A percentile compares a stretch with the other conserved stretches of the same genome.
These are phyloP conservation scores for Brevimyrus niger DNA, from an alignment of 2,113 vertebrate species.

Conservation along the genomic window DNA sequence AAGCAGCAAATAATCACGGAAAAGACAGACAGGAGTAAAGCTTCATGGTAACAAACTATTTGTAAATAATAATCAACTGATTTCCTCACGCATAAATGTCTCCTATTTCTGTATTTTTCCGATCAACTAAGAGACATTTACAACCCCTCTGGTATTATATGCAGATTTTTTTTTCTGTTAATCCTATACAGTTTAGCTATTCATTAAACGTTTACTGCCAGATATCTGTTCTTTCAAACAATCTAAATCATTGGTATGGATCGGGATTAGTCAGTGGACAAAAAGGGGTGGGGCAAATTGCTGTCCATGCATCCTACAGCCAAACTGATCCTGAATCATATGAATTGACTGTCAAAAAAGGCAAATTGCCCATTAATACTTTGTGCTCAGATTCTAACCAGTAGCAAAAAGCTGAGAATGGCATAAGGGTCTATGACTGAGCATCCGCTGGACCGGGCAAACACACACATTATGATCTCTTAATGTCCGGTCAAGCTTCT, in stretches of 20 bases:
- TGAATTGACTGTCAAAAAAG: not conserved
- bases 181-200: not conserved
- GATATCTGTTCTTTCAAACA: not conserved
- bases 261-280: not conserved
- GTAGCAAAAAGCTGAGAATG: not conserved
- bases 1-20: not conserved
- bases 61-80: not conserved
- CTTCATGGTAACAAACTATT: not conserved
- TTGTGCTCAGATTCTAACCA: slow-evolving; percentile 2
- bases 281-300: not conserved
- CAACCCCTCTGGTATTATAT: not conserved
- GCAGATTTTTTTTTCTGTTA: not conserved
- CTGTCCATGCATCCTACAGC: not conserved
- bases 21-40: not conserved
- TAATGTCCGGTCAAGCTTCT: not conserved
- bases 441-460: not conserved
- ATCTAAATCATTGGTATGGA: not conserved
- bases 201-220: not conserved
- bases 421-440: not conserved
- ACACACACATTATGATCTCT: not conserved
- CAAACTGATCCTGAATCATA: not conserved
- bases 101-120: not conserved
- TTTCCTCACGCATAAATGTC: not conserved
- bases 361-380: not conserved
- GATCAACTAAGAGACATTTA: not conserved